phyloP scores from a whole-genome alignment of 2,888 invertebrate species.

The Fragum sueziense region DNA sequence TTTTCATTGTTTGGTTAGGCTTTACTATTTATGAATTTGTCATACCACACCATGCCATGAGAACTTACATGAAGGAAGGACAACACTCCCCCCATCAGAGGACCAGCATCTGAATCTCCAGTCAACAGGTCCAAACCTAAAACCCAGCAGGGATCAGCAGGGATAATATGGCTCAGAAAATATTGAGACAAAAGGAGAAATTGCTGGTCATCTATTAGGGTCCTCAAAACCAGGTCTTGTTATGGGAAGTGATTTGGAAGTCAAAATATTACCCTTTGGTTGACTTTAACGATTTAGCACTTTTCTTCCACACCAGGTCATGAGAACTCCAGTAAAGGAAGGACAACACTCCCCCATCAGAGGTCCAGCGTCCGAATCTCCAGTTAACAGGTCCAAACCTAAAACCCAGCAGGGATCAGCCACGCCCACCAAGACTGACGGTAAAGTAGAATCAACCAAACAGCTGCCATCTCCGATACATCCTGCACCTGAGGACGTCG shows the following conservation, averaged over 20 bases:
- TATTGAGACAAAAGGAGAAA: too few species aligned
- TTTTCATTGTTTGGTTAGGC: too few species aligned
- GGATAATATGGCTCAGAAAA: too few species aligned
- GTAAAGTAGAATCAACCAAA: slow-evolving; percentile 19
- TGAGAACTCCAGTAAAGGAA: slow-evolving; percentile 67
- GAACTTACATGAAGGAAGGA: slow-evolving; percentile 65
- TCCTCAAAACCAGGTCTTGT: too few species aligned
- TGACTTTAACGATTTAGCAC: too few species aligned
- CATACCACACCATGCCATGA: slow-evolving; percentile 63
- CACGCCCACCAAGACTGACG: slow-evolving; percentile 10
- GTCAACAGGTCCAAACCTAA: slow-evolving; percentile 42
- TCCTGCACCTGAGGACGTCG: slow-evolving; percentile 35
- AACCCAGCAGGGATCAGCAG: slow-evolving; percentile 32
- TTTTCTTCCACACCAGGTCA: too few species aligned
- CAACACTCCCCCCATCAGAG: slow-evolving; percentile 46
- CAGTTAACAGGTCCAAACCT: slow-evolving; percentile 46
- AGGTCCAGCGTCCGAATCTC: slow-evolving; percentile 53
- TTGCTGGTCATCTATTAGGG: too few species aligned
- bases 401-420: slow-evolving; percentile 30
- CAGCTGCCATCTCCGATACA: slow-evolving; percentile 18
- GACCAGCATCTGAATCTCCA: slow-evolving; percentile 55
- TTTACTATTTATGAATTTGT: too few species aligned
- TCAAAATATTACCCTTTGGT: too few species aligned
- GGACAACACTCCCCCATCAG: slow-evolving; percentile 45
- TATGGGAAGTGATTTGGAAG: too few species aligned